Conservation (phyloP, 2,113 vertebrate species). For the Zosterops japonicus region DNA sequence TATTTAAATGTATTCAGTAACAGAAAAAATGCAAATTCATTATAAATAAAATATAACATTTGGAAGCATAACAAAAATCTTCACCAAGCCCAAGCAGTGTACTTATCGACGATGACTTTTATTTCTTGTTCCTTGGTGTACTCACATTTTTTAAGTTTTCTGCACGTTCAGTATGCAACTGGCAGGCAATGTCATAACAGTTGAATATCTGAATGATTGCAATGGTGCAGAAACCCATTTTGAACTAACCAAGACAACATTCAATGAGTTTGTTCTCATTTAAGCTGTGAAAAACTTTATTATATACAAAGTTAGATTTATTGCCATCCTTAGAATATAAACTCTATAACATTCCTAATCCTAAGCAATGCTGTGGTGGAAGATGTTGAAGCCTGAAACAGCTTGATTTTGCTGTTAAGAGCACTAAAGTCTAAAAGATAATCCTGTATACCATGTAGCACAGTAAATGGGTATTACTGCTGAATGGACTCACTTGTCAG, state of each 20-base stretch:
- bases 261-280: not conserved
- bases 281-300: not conserved
- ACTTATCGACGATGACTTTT: not conserved
- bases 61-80: not conserved
- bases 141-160: not conserved
- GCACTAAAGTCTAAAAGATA: not conserved
- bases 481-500: not conserved
- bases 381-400: not conserved
- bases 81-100: not conserved
- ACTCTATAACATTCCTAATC: not conserved
- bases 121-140: not conserved
- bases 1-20: not conserved
- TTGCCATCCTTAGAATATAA: not conserved
- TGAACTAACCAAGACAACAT: not conserved
- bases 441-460: not conserved
- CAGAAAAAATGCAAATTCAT: not conserved
- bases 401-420: not conserved
- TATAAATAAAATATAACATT: not conserved
- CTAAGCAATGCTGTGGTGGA: not conserved
- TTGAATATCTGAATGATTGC: not conserved
- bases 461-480: not conserved
- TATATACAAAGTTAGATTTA: not conserved
- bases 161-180: not conserved
- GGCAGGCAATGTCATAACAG: not conserved
- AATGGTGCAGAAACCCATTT: not conserved